Conservation (phyloP, 35 echinoderm and acorn worm genomes). For the Hemicentrotus pulcherrimus region DNA sequence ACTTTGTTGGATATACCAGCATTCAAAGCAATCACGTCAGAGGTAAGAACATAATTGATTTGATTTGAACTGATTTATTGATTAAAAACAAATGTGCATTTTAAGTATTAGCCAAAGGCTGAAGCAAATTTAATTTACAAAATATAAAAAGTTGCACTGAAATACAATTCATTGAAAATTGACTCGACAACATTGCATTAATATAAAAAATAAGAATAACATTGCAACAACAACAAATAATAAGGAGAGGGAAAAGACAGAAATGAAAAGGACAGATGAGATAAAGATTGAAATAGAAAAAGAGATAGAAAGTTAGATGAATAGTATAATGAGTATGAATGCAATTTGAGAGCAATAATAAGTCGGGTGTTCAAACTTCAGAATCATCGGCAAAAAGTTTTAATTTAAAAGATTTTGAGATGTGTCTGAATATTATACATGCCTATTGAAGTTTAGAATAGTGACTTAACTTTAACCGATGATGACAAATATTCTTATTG, state of each 20-base stretch:
- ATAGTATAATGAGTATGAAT: too few relatives aligned
- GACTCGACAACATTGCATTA: too few relatives aligned
- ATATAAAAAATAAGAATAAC: too few relatives aligned
- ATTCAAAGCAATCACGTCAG: constrained; percentile 90
- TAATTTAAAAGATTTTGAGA: too few relatives aligned
- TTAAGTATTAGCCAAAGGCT: not conserved
- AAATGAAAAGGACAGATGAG: not conserved
- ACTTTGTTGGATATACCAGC: constrained; percentile 82
- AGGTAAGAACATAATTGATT: constrained; percentile 52
- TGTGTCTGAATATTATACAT: too few relatives aligned
- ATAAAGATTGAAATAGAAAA: not conserved
- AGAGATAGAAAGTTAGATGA: not conserved
- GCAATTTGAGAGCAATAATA: too few relatives aligned
- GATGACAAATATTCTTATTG: too few relatives aligned
- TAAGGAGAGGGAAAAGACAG: too few relatives aligned
- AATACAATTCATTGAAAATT: not conserved
- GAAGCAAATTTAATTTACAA: not conserved
- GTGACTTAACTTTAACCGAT: too few relatives aligned
- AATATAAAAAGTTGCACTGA: not conserved
- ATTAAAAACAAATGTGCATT: not conserved
- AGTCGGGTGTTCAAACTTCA: too few relatives aligned
- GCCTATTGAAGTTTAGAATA: too few relatives aligned
- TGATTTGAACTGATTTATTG: not conserved
- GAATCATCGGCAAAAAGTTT: too few relatives aligned
- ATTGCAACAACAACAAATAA: not conserved